Conservation (phyloP, 37 sponge, comb jelly and placozoan species). For the Axinella damicornis region DNA sequence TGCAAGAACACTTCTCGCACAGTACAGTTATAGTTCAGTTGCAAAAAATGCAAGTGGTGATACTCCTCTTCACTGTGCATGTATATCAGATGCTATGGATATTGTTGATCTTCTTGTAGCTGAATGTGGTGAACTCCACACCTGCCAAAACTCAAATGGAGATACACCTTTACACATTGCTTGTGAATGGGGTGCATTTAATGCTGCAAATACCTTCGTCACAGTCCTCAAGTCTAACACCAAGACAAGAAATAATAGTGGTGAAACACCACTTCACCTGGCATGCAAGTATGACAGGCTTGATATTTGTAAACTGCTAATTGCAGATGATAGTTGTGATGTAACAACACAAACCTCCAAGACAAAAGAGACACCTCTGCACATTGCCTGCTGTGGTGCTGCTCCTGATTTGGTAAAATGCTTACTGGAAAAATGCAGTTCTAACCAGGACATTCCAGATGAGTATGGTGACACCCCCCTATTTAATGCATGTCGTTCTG, state of each 20-base stretch:
- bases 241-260: background rate
- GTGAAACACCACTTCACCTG: constrained; percentile 6
- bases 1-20: too few relatives aligned
- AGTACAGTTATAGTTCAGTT: too few relatives aligned
- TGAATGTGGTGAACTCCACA: too few relatives aligned
- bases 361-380: background rate
- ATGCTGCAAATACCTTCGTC: background rate
- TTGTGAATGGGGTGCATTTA: constrained; percentile 2
- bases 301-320: background rate
- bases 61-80: too few relatives aligned
- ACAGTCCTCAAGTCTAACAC: background rate
- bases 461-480: constrained; percentile 2
- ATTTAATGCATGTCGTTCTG: constrained; percentile 3
- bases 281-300: background rate
- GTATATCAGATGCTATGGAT: too few relatives aligned
- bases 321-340: background rate
- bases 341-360: too few relatives aligned
- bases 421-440: too few relatives aligned
- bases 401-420: too few relatives aligned
- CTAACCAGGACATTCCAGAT: background rate
- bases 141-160: background rate
- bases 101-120: too few relatives aligned
- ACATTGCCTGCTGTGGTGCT: background rate
- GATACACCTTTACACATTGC: constrained; percentile 1
- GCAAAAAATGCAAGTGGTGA: too few relatives aligned